Conservation (phyloP, 2,797 vertebrate genomes). For the Macropodus opercularis region DNA sequence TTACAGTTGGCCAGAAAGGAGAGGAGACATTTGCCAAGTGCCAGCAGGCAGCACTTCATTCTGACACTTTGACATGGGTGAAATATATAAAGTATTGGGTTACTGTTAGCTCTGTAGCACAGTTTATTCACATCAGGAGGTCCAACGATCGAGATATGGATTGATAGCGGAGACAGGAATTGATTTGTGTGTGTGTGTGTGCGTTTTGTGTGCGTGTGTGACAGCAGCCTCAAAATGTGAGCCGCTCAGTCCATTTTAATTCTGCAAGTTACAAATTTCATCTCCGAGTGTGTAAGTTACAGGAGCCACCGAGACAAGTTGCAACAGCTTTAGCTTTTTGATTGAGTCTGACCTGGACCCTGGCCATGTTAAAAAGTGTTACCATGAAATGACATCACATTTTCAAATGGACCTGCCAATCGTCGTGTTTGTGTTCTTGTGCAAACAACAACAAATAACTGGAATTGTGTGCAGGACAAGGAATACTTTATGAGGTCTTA, state of each 20-base stretch:
- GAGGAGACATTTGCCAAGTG: conserved; percentile 63
- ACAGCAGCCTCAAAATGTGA: conserved; percentile 61
- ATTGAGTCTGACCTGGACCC: conserved; percentile 46
- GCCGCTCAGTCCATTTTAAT: conserved; percentile 71
- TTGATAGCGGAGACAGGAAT: conserved; percentile 85
- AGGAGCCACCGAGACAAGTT: conserved; percentile 45
- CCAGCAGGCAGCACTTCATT: conserved; percentile 73
- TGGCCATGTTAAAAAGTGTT: conserved; percentile 49
- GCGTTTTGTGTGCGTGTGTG: conserved; percentile 26
- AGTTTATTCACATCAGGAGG: conserved; percentile 81
- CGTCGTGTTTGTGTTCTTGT: conserved; percentile 22
- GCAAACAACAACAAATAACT: conserved; percentile 17
- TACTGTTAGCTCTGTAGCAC: conserved; percentile 68
- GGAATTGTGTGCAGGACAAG: conserved; percentile 1
- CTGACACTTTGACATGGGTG: conserved; percentile 74
- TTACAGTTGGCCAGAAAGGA: conserved; percentile 60
- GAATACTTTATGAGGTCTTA: not conserved
- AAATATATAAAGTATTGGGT: conserved; percentile 79
- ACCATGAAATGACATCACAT: conserved; percentile 58
- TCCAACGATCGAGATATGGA: conserved; percentile 79
- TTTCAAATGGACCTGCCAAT: conserved; percentile 38
- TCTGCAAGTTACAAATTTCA: conserved; percentile 76
- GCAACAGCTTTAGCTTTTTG: conserved; percentile 50
- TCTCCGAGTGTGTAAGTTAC: conserved; percentile 67
- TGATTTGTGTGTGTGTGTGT: conserved; percentile 68